Base-by-base conservation (phyloP, 2,797 vertebrate genomes). In the Cirrhinus molitorella region DNA sequence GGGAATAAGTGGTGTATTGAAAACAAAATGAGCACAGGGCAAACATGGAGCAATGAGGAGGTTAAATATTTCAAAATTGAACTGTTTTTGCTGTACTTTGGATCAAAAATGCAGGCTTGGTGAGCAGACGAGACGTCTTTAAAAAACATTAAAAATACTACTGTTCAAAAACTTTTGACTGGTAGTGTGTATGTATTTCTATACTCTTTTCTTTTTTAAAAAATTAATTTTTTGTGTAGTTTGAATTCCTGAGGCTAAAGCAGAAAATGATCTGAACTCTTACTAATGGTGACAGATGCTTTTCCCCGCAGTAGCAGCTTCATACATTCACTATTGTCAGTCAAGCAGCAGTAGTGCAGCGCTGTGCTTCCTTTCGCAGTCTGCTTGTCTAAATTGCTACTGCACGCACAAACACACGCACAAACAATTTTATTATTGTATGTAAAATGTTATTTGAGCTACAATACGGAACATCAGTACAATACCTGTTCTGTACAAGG, bases 341-440 rank as follows among this genome's bases (percentile, higher is more conserved):
- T 98, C 91, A 98, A 94, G 85, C 97, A 98, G 95, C 98, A 99
- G 89, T 99, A 99, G 84, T 99, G 98, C 86, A 99, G 93, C 10
- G 97, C 98, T 0, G 98, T 98, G 92, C 95, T 98, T 66, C 98
- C 98, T 90, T 92, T 96, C 72, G 91, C 87, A 0, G 98, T 99
- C 91, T 99, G 98, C 72, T 95, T 96, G 89, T 99, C 96, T 91
- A 99, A 94, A 91, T 96, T 97, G 31, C 93, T 95, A 47, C 98
- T 99, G 90, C 40, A 65, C 28, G 78, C 51, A 77, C 57, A 72
- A 31, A 31, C 8, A 9, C 23, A 28, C 37, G 21, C 63, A 55
- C 10, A 12, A 25, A 75, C 25, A 12, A 8, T 59, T 34, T 76
- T 40, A 23, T n/a, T n/a, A 43, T 43, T 59, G 25, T 11, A 47